Base-by-base conservation (phyloP, 1,140 invertebrate species). In the Cydia amplana region DNA sequence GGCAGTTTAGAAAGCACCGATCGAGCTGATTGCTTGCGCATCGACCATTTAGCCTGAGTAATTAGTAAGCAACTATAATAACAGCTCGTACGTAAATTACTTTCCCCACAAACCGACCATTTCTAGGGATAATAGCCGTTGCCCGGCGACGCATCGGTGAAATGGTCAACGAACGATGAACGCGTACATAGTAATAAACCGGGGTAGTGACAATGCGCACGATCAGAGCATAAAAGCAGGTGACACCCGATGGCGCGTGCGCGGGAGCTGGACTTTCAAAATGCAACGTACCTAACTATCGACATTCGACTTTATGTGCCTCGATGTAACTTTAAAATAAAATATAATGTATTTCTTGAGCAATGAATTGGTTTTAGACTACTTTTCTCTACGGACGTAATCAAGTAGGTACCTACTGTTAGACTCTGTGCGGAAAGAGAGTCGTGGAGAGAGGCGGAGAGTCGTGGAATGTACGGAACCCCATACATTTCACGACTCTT, bases 121-220 rank as follows among this genome's bases (percentile, higher is more conserved):
- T 70, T 43, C 65, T 70, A 70, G 65, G 65, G 65, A 36, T 70
- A 70, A 70, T 70, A 70, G 28, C 65, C 18, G 65, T 14, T 70
- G 32, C 16, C 64, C 65, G 65, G 65, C 65, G 65, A 70, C 65
- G 32, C 65, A 70, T 40, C 65, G 65, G 18, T 70, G 65, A 70
- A 70, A 70, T 70, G 65, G 65, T 70, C 65, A 70, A 70, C 65
- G 65, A 70, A 70, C 65, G 65, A 70, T 70, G 65, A 70, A 36
- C 36, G 32, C 65, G 28, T 36, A 36, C 65, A 18, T 18, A 70
- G 16, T 40, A 65, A 32, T 65, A 36, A 65, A 32, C 64, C 23
- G 25, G 55, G 64, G 65, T 40, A 40, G 32, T 70, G 65, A 36
- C 65, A 70, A 70, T 70, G 65, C 32, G 65, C n/a, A 36, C 65